phyloP scores from a whole-genome alignment of 1,140 invertebrate species.

The Drosophila truncata region DNA sequence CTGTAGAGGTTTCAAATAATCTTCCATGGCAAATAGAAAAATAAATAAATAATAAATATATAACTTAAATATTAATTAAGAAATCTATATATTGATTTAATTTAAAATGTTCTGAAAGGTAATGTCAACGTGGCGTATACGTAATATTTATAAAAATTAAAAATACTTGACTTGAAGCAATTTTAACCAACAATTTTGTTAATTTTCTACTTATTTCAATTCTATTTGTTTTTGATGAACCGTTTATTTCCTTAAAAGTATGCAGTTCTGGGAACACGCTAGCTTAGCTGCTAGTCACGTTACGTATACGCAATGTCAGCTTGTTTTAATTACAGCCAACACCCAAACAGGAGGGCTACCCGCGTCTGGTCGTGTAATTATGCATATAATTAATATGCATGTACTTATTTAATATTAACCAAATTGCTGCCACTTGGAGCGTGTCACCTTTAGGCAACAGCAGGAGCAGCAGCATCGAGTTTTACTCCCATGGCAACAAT shows the following conservation, averaged over 20 bases:
- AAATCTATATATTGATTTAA: neutral
- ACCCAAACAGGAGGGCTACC: conserved; percentile 22
- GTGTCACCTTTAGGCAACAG: conserved; percentile 33
- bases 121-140: neutral
- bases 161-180: neutral
- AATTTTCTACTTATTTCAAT: neutral
- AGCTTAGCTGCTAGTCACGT: conserved; percentile 48
- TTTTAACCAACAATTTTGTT: neutral
- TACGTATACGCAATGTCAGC: conserved; percentile 70
- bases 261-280: conserved; percentile 21
- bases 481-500: conserved; percentile 46
- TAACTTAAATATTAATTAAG: neutral
- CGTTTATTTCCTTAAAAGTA: neutral
- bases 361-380: conserved; percentile 66
- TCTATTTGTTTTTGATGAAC: neutral
- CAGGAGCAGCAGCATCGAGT: conserved; percentile 15
- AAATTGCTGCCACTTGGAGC: conserved; percentile 70
- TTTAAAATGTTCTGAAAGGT: too few relatives aligned
- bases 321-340: conserved; percentile 63
- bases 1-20: neutral
- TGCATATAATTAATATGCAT: conserved; percentile 82
- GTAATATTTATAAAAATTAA: neutral
- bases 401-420: conserved; percentile 78
- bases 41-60: too few relatives aligned
- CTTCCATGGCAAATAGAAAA: neutral